These are phyloP conservation scores for Sander lucioperca DNA, from an alignment of 2,113 vertebrate species.

Conservation along the genomic window DNA sequence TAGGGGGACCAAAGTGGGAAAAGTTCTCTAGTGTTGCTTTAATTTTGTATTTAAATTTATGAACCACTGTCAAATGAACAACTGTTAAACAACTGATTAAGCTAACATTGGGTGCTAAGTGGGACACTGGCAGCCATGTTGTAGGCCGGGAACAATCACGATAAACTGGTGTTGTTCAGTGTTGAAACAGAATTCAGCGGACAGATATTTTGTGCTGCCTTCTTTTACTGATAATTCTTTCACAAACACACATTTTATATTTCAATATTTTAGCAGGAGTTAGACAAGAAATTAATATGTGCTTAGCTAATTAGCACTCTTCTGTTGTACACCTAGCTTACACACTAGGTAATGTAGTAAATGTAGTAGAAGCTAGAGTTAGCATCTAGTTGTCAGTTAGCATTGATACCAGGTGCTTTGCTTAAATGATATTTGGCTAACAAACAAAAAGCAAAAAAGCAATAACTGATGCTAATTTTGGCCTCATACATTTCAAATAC, in stretches of 20 bases:
- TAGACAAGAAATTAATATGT: slow-evolving; percentile 1
- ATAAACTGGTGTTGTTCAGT: not conserved
- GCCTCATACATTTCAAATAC: not conserved
- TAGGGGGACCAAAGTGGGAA: too few species aligned
- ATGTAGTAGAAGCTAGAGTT: not conserved
- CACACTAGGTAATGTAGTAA: not conserved
- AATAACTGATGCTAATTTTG: not conserved
- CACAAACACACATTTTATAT: not conserved
- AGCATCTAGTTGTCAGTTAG: not conserved
- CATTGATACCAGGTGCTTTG: not conserved
- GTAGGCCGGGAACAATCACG: not conserved
- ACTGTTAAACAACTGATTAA: not conserved
- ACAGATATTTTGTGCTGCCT: not conserved
- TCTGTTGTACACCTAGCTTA: not conserved
- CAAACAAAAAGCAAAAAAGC: not conserved
- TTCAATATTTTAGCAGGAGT: not conserved
- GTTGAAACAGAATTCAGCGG: not conserved
- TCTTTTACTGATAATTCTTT: not conserved
- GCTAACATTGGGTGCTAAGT: not conserved
- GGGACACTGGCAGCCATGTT: not conserved
- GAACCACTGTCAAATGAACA: not conserved
- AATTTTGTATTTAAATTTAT: not conserved
- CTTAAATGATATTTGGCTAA: not conserved
- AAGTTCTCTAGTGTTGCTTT: too few species aligned
- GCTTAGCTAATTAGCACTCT: not conserved